Percentiles rank a stretch among this genome's conserved stretches.
These are phyloP conservation scores for Augiades crinisus DNA, from an alignment of 2,888 invertebrate genomes.

Conservation along the genomic window DNA sequence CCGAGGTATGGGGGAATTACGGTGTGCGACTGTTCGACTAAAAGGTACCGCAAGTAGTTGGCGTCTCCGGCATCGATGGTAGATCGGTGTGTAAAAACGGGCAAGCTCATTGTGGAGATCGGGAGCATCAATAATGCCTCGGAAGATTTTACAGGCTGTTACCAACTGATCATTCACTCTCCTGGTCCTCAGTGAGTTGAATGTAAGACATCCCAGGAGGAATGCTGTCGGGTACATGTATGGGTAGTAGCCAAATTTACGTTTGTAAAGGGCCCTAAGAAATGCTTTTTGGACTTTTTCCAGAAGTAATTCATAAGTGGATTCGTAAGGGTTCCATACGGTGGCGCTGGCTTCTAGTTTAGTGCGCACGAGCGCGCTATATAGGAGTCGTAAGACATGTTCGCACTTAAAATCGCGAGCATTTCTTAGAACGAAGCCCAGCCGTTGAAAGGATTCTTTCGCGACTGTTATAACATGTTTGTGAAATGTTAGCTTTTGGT, in stretches of 20 bases:
- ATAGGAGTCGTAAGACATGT: not conserved
- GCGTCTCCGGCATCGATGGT: not conserved
- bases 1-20: not conserved
- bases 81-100: not conserved
- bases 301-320: not conserved
- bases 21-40: not conserved
- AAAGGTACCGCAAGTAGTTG: not conserved
- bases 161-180: not conserved
- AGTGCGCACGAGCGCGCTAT: not conserved
- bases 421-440: conserved; percentile 2
- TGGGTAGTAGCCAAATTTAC: conserved; percentile 3
- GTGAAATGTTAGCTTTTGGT: not conserved
- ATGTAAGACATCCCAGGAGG: not conserved
- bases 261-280: conserved; percentile 1
- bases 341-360: not conserved
- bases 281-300: conserved; percentile 6
- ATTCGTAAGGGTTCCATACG: not conserved
- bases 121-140: conserved; percentile 1
- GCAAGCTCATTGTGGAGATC: not conserved
- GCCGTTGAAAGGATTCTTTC: not conserved
- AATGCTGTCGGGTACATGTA: not conserved
- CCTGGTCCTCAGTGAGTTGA: not conserved
- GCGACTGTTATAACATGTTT: not conserved
- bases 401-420: not conserved
- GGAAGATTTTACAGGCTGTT: not conserved